phyloP scores from a whole-genome alignment of 2,797 vertebrate genomes.

The Leucoraja ocellata region DNA sequence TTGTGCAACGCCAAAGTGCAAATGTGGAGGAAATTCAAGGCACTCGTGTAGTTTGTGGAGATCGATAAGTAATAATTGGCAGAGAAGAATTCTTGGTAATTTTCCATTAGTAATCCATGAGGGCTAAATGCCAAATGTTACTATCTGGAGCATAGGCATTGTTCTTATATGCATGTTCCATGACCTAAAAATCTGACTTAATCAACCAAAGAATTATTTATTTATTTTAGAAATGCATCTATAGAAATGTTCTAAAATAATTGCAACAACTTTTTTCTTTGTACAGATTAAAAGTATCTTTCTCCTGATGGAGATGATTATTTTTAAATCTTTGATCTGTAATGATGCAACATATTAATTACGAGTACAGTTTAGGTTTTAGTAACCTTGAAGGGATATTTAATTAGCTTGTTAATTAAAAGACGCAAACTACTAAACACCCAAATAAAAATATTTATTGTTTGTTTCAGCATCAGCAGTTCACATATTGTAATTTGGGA shows the following conservation, averaged over 20 bases:
- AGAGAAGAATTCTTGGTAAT: background rate
- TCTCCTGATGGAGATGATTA: background rate
- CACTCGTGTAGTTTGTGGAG: background rate
- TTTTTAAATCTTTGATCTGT: background rate
- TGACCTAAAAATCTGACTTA: background rate
- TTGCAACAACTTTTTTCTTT: background rate
- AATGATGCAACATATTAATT: background rate
- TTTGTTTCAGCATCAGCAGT: conserved; percentile 24
- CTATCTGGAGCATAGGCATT: background rate
- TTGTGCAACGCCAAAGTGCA: background rate
- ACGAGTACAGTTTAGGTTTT: background rate
- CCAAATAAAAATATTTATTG: conserved; percentile 34
- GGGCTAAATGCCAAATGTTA: background rate
- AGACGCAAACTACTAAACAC: background rate
- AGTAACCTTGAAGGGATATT: conserved; percentile 5
- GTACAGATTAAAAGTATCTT: background rate
- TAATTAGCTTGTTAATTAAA: background rate
- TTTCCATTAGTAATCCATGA: background rate
- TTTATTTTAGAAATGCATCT: background rate
- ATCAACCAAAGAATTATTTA: background rate
- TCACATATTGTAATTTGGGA: conserved; percentile 4
- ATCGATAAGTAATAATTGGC: too few species aligned
- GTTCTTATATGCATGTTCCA: background rate
- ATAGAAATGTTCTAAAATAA: background rate
- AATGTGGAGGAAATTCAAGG: background rate